Evolutionary conservation across 2,797 vertebrate species (phyloP).

Genomic region (Sciaenops ocellatus): DNA sequence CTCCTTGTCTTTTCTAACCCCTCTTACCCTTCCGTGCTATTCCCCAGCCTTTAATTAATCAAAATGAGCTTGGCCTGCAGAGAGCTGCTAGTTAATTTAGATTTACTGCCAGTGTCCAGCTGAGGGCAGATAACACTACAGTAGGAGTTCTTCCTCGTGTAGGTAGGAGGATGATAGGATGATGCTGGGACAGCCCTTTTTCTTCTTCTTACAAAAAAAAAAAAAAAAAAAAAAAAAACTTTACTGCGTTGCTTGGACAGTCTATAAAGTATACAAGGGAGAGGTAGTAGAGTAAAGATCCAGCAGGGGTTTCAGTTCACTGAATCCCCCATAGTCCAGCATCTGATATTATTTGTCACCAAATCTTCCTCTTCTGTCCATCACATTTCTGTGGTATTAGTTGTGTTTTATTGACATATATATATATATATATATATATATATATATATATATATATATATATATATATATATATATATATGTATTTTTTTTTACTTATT

Average conservation of each 20-base stretch:
- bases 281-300: not conserved
- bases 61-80: constrained; percentile 79
- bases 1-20: constrained; percentile 25
- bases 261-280: not conserved
- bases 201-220: constrained; percentile 24
- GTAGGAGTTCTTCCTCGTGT: constrained; percentile 77
- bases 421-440: no score
- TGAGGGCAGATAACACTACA: constrained; percentile 77
- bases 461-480: no score
- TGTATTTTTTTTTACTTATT: not conserved
- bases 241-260: not conserved
- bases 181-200: constrained; percentile 31
- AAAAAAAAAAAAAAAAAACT: constrained; percentile 12
- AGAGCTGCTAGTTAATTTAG: constrained; percentile 88
- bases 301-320: not conserved
- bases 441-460: no score
- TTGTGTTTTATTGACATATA: not conserved
- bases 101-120: constrained; percentile 83
- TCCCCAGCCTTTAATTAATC: constrained; percentile 84
- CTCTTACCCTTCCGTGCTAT: constrained; percentile 29
- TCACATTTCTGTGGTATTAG: not conserved
- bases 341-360: not conserved
- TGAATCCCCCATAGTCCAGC: no score
- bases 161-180: constrained; percentile 66
- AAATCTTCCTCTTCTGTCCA: no score